phyloP scores from a whole-genome alignment of 2,797 vertebrate genomes.

The Anabacerthia variegaticeps region DNA sequence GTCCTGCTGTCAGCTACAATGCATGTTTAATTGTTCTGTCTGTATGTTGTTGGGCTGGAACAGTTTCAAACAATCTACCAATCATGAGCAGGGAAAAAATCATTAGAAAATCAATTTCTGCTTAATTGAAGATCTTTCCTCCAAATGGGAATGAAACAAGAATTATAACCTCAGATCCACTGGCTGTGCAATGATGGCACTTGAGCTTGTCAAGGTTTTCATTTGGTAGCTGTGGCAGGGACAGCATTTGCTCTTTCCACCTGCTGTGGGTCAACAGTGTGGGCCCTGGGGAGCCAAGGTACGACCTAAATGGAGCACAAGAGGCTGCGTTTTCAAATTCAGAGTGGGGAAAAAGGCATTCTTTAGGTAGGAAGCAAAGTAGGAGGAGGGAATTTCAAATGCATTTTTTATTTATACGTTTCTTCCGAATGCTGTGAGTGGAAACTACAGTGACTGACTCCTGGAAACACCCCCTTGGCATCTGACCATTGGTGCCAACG shows the following conservation, averaged over 20 bases:
- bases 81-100: slow-evolving; percentile 57
- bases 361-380: not conserved
- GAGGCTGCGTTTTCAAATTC: not conserved
- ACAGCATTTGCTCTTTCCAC: not conserved
- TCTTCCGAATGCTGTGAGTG: not conserved
- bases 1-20: slow-evolving; percentile 20
- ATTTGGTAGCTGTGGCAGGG: not conserved
- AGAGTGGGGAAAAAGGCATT: not conserved
- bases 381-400: not conserved
- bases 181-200: slow-evolving; percentile 2
- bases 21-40: slow-evolving; percentile 62
- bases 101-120: slow-evolving; percentile 80
- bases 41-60: slow-evolving; percentile 47
- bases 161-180: slow-evolving; percentile 64
- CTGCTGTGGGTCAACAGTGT: not conserved
- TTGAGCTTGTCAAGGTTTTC: slow-evolving; percentile 41
- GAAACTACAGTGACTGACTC: not conserved
- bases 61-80: slow-evolving; percentile 64
- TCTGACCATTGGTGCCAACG: not conserved
- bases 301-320: rapidly evolving
- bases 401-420: not conserved
- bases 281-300: not conserved
- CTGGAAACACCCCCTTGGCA: not conserved
- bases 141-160: slow-evolving; percentile 64
- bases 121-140: slow-evolving; percentile 78